Conservation (phyloP, 2,888 invertebrate species). For the Stenolophus ochropezus region DNA sequence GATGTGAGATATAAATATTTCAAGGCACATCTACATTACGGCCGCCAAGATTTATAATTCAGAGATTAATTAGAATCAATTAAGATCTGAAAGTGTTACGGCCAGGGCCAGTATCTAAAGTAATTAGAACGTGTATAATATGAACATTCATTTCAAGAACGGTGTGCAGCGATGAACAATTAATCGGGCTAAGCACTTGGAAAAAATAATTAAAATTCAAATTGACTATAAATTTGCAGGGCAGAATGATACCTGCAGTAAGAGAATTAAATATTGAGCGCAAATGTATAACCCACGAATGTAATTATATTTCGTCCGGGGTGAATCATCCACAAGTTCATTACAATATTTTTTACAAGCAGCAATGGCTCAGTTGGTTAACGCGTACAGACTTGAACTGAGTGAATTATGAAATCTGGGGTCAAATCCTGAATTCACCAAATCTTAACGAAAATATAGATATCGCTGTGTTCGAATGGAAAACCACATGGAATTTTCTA, state of each 20-base stretch:
- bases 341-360: no score
- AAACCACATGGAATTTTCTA: no score
- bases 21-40: slow-evolving; percentile 29
- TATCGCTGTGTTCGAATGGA: no score
- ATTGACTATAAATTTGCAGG: slow-evolving; percentile 49
- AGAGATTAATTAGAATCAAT: slow-evolving; percentile 46
- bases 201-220: slow-evolving; percentile 58
- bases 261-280: neutral
- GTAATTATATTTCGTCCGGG: no score
- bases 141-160: slow-evolving; percentile 45
- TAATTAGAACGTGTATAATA: slow-evolving; percentile 50
- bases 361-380: no score
- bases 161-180: slow-evolving; percentile 43
- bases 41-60: slow-evolving; percentile 34
- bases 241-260: slow-evolving; percentile 47
- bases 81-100: slow-evolving; percentile 42
- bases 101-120: slow-evolving; percentile 27
- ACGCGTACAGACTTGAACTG: no score
- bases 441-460: no score
- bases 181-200: slow-evolving; percentile 45
- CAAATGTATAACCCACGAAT: no score
- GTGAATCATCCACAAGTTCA: no score
- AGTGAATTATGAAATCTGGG: no score
- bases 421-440: no score
- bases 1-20: slow-evolving; percentile 24